Evolutionary conservation across 1,140 invertebrate genomes (phyloP).

Genomic region (Macrobrachium rosenbergii): DNA sequence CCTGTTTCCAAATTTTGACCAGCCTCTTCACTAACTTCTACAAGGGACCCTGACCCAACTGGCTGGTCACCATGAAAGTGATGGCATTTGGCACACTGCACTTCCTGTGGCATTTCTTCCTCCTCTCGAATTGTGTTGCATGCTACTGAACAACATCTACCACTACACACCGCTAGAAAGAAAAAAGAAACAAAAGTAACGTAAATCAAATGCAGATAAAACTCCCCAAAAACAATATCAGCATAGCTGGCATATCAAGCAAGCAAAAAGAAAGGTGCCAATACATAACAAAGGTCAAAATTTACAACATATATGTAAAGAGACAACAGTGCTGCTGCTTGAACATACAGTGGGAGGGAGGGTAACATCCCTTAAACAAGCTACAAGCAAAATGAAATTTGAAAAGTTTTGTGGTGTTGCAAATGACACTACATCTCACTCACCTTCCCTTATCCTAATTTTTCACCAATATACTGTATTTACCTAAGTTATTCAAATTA

Average conservation of each 20-base stretch:
- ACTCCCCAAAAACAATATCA: conserved; percentile 43
- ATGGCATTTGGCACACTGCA: conserved; percentile 57
- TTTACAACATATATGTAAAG: conserved; percentile 41
- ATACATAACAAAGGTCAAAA: conserved; percentile 45
- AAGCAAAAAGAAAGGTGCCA: conserved; percentile 53
- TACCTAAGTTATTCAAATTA: conserved; percentile 2
- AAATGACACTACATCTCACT: conserved; percentile 28
- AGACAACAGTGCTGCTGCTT: conserved; percentile 33
- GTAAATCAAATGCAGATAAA: conserved; percentile 57
- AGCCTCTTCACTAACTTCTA: conserved; percentile 42
- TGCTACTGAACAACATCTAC: conserved; percentile 64
- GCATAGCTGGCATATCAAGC: conserved; percentile 55
- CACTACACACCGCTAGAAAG: conserved; percentile 66
- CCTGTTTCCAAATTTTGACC: conserved; percentile 40
- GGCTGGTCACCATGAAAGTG: conserved; percentile 61
- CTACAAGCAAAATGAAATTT: conserved; percentile 40
- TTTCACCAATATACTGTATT: neutral
- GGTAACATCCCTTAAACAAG: conserved; percentile 32
- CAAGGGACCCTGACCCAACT: conserved; percentile 41
- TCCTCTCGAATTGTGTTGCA: conserved; percentile 61
- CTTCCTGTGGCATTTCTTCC: conserved; percentile 52
- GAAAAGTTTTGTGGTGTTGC: neutral
- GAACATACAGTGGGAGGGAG: conserved; percentile 26
- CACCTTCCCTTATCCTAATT: conserved; percentile 34
- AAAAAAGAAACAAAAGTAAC: conserved; percentile 65